These are phyloP conservation scores for Nebria ingens DNA, from an alignment of 1,140 invertebrate species.

Conservation along the genomic window DNA sequence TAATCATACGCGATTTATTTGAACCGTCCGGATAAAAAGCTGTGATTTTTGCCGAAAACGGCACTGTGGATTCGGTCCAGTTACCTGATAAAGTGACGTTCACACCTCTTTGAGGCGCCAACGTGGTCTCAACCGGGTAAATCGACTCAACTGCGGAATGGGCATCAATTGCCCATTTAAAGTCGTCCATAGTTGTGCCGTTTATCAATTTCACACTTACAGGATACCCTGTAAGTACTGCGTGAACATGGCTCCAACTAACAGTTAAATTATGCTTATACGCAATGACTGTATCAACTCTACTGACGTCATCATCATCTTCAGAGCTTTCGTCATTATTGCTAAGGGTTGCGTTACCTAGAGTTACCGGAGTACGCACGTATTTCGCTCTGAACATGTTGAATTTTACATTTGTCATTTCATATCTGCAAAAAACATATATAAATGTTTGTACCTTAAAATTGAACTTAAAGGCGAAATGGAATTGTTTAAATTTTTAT, in stretches of 20 bases:
- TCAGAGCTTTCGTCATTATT: slow-evolving; percentile 43
- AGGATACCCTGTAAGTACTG: slow-evolving; percentile 59
- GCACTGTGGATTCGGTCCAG: slow-evolving; percentile 56
- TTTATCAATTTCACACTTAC: slow-evolving; percentile 54
- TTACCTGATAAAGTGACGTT: slow-evolving; percentile 66
- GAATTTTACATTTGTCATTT: slow-evolving; percentile 53
- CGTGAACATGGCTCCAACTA: slow-evolving; percentile 68
- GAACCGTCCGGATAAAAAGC: slow-evolving; percentile 55
- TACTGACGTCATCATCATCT: slow-evolving; percentile 29
- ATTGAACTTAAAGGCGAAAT: too few relatives aligned
- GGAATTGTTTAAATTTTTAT: too few relatives aligned
- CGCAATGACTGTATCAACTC: slow-evolving; percentile 55
- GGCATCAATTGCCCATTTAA: slow-evolving; percentile 57
- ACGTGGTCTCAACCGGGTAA: slow-evolving; percentile 44
- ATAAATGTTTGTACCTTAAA: too few relatives aligned
- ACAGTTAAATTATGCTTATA: slow-evolving; percentile 57
- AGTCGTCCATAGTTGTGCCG: slow-evolving; percentile 42
- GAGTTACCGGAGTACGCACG: slow-evolving; percentile 39
- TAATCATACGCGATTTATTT: slow-evolving; percentile 38
- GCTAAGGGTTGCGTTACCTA: slow-evolving; percentile 49
- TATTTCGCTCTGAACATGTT: slow-evolving; percentile 44
- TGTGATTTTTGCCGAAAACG: slow-evolving; percentile 57
- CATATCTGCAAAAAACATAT: slow-evolving; percentile 39
- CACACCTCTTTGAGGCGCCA: slow-evolving; percentile 63
- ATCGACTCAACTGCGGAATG: slow-evolving; percentile 42